phyloP scores from a whole-genome alignment of 2,797 vertebrate species.

The Coregonus suidteri region DNA sequence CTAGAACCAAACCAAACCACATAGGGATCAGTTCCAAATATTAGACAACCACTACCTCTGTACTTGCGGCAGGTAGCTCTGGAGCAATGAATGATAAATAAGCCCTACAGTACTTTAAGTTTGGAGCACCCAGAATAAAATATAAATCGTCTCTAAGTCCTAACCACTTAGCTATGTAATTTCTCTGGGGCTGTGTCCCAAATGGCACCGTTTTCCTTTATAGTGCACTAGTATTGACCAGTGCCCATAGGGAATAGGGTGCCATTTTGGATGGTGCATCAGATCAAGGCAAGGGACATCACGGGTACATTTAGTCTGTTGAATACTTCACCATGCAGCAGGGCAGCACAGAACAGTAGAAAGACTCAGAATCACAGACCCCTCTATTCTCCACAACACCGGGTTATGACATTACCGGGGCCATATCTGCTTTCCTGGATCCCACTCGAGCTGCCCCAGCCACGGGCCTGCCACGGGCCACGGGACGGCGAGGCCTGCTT shows the following conservation, averaged over 20 bases:
- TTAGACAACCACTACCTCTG: neutral
- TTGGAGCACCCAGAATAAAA: conserved; percentile 21
- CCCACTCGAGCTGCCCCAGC: conserved; percentile 77
- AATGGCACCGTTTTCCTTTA: neutral
- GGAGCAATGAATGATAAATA: conserved; percentile 43
- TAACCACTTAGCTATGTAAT: neutral
- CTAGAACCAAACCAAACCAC: conserved; percentile 16
- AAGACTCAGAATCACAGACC: neutral
- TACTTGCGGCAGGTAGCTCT: conserved; percentile 8
- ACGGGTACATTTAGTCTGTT: conserved; percentile 17
- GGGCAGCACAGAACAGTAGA: neutral
- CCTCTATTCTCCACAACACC: neutral
- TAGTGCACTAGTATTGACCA: neutral
- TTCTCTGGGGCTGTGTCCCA: neutral
- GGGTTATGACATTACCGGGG: conserved; percentile 76
- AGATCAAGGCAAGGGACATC: conserved; percentile 17
- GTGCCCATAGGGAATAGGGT: neutral
- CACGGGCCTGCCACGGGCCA: conserved; percentile 83
- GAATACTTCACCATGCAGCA: conserved; percentile 31
- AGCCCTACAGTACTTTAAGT: neutral
- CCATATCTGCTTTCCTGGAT: conserved; percentile 85
- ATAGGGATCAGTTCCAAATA: neutral
- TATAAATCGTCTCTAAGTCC: conserved; percentile 24
- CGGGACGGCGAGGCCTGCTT: conserved; percentile 84
- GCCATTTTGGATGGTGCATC: neutral